A percentile compares a stretch with the other conserved stretches of the same genome.
Conservation (phyloP, 2,113 vertebrate species). For the Python bivittatus region DNA sequence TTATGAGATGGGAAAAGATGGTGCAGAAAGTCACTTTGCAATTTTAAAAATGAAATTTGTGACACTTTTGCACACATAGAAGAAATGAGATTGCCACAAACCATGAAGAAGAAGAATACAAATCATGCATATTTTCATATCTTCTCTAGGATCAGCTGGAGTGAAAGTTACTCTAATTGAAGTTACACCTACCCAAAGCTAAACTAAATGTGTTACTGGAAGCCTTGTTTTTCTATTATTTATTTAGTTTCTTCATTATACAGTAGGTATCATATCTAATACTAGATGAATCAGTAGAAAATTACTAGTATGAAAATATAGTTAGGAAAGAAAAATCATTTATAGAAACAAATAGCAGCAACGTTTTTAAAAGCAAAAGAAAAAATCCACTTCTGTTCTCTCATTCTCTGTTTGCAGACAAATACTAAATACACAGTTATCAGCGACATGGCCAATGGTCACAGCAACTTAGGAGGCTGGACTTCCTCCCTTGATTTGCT, state of each 20-base stretch:
- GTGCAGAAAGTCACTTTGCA: no score
- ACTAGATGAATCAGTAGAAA: conserved; percentile 23
- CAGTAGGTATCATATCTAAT: conserved; percentile 17
- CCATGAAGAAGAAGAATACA: not conserved
- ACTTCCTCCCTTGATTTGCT: no score
- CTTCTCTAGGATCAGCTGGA: not conserved
- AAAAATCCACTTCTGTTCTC: no score
- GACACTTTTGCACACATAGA: no score
- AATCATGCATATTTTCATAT: not conserved
- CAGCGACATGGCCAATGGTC: not conserved
- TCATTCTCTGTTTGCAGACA: not conserved
- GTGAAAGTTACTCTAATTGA: not conserved
- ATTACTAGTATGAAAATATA: not conserved
- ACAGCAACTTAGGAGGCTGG: not conserved
- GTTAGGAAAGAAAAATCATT: no score
- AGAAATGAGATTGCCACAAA: not conserved
- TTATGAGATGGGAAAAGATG: not conserved
- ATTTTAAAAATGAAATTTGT: no score
- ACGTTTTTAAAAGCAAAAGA: not conserved
- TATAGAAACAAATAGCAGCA: not conserved
- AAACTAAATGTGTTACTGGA: not conserved
- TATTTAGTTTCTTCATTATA: conserved; percentile 47
- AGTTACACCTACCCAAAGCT: not conserved
- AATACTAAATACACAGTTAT: no score
- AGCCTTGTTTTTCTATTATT: conserved; percentile 32